Evolutionary conservation across 1,140 invertebrate species (phyloP).

Genomic region (Sitobion miscanthi): DNA sequence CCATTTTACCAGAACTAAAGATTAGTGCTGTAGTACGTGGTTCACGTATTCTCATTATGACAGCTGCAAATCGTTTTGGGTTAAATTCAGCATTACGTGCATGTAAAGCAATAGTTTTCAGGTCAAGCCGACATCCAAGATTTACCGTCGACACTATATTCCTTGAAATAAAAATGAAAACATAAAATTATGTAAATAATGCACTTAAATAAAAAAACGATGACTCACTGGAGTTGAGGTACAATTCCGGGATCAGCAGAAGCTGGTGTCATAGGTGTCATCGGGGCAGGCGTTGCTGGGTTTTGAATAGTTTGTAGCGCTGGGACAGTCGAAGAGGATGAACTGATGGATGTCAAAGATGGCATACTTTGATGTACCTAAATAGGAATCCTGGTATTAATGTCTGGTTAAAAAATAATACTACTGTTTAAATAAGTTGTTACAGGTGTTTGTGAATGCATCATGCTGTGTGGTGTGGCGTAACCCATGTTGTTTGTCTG

Average conservation of each 20-base stretch:
- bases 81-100: conserved; percentile 99
- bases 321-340: conserved; percentile 52
- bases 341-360: conserved; percentile 66
- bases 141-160: conserved; percentile 99
- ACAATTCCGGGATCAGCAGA: conserved; percentile 93
- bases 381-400: conserved; percentile 41
- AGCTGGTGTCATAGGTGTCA: conserved; percentile 93
- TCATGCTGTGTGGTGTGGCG: conserved; percentile 75
- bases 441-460: conserved; percentile 90
- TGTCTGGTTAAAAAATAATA: background rate
- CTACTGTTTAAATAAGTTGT: conserved; percentile 59
- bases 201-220: conserved; percentile 3
- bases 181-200: background rate
- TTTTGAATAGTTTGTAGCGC: conserved; percentile 43
- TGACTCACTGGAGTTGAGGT: conserved; percentile 89
- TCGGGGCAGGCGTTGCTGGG: conserved; percentile 79
- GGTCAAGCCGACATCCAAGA: conserved; percentile 91
- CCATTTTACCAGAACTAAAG: conserved; percentile 99
- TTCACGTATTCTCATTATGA: conserved; percentile 99
- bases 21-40: conserved; percentile 98
- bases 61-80: conserved; percentile 99
- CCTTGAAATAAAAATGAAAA: conserved; percentile 65
- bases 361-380: conserved; percentile 83
- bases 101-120: conserved; percentile 97
- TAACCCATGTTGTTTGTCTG: conserved; percentile 71